These are phyloP conservation scores for Anagyrus pseudococci DNA, from an alignment of 2,888 invertebrate species.

Conservation along the genomic window DNA sequence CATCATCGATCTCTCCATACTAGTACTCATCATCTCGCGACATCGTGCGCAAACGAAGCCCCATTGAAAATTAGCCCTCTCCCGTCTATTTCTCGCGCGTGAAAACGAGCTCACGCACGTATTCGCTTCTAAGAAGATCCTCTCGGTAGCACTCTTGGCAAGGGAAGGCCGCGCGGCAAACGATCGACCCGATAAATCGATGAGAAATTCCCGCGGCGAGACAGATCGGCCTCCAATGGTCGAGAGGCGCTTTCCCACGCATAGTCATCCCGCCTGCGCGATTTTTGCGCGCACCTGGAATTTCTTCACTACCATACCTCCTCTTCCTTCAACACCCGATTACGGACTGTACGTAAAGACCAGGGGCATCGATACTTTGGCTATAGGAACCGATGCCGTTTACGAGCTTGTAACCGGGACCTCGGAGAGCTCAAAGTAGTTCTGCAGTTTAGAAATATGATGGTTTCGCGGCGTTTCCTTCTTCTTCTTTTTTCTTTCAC, in stretches of 20 bases:
- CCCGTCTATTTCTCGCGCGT: not conserved
- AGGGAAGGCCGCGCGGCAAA: too few relatives aligned
- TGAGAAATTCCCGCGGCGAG: constrained; percentile 34
- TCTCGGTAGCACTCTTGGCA: too few relatives aligned
- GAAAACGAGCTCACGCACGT: not conserved
- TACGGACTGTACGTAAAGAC: not conserved
- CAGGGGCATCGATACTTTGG: constrained; percentile 16
- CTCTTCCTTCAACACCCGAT: not conserved
- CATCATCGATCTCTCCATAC: too few relatives aligned
- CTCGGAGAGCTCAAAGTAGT: too few relatives aligned
- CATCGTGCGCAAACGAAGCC: too few relatives aligned
- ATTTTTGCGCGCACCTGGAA: constrained; percentile 28
- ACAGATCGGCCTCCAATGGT: constrained; percentile 18
- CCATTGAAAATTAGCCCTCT: too few relatives aligned
- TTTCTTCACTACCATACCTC: constrained; percentile 3
- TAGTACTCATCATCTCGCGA: too few relatives aligned
- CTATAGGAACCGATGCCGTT: constrained; percentile 21
- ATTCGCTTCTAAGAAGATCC: not conserved
- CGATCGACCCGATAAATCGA: constrained; percentile 36
- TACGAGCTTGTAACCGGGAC: constrained; percentile 34
- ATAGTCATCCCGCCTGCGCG: constrained; percentile 33
- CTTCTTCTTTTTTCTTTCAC: too few relatives aligned
- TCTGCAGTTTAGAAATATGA: not conserved
- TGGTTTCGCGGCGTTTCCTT: too few relatives aligned
- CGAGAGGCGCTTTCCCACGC: constrained; percentile 34